Evolutionary conservation across 2,888 invertebrate genomes (phyloP).

Genomic region (Aphodius sticticus): DNA sequence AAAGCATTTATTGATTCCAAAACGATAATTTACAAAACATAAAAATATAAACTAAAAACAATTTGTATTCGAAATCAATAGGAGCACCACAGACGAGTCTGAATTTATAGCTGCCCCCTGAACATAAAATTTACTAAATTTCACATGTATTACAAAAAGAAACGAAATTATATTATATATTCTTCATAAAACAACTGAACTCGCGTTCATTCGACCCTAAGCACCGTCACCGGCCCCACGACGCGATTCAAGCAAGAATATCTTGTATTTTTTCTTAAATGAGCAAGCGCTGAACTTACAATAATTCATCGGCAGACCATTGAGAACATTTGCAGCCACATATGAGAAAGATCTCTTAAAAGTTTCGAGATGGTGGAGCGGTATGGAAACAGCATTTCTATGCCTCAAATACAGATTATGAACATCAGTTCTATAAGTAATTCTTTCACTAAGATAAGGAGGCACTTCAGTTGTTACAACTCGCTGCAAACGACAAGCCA

Average conservation of each 20-base stretch:
- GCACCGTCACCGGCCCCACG: background rate
- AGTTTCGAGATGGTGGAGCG: background rate
- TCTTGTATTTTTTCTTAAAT: background rate
- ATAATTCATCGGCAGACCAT: background rate
- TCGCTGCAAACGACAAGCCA: background rate
- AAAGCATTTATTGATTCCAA: too few species aligned
- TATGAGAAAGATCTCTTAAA: background rate
- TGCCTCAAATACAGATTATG: conserved; percentile 5
- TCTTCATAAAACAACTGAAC: background rate
- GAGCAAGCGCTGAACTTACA: background rate
- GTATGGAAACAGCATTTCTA: background rate
- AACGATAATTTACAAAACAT: too few species aligned
- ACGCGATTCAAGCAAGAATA: background rate
- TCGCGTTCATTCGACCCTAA: background rate
- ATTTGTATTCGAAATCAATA: background rate
- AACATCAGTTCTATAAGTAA: conserved; percentile 9
- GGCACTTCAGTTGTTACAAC: background rate
- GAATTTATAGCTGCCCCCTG: background rate
- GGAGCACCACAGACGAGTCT: background rate
- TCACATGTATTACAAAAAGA: background rate
- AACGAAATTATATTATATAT: background rate
- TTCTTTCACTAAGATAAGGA: background rate
- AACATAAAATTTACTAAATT: background rate
- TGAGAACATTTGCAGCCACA: background rate
- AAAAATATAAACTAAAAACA: too few species aligned